phyloP scores from a whole-genome alignment of 2,888 invertebrate genomes.

The Cantharis nigra region DNA sequence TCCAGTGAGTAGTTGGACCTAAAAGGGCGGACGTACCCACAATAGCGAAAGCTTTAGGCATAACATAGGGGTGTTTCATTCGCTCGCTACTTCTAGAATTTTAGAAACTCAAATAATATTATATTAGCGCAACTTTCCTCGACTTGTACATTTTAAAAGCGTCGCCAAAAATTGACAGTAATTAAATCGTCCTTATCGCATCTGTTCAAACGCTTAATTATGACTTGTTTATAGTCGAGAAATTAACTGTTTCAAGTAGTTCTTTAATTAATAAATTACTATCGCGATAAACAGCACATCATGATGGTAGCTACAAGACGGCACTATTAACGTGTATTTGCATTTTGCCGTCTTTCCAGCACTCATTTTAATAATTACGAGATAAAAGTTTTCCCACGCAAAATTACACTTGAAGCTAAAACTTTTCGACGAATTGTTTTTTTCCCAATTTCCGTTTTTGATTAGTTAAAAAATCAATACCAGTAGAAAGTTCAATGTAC shows the following conservation, averaged over 20 bases:
- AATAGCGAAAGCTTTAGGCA: constrained; percentile 45
- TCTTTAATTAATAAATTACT: not conserved
- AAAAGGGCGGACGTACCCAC: constrained; percentile 43
- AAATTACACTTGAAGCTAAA: not conserved
- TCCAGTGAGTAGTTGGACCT: constrained; percentile 38
- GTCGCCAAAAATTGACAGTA: constrained; percentile 9
- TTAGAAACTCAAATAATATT: not conserved
- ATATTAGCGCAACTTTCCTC: not conserved
- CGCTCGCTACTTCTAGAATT: constrained; percentile 6
- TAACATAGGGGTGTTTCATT: constrained; percentile 31
- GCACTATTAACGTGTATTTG: not conserved
- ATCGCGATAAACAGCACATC: not conserved
- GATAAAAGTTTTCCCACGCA: constrained; percentile 1
- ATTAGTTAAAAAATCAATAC: not conserved
- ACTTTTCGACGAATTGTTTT: not conserved
- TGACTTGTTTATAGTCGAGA: constrained; percentile 2
- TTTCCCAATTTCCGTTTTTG: not conserved
- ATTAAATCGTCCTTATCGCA: constrained; percentile 8
- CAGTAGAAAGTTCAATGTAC: not conserved
- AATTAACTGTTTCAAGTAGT: not conserved
- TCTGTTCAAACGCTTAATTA: constrained; percentile 15
- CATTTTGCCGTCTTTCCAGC: not conserved
- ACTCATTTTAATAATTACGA: not conserved
- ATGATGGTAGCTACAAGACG: not conserved
- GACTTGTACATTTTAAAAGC: not conserved